Conservation (phyloP, 2,113 vertebrate species). For the Podiceps cristatus region DNA sequence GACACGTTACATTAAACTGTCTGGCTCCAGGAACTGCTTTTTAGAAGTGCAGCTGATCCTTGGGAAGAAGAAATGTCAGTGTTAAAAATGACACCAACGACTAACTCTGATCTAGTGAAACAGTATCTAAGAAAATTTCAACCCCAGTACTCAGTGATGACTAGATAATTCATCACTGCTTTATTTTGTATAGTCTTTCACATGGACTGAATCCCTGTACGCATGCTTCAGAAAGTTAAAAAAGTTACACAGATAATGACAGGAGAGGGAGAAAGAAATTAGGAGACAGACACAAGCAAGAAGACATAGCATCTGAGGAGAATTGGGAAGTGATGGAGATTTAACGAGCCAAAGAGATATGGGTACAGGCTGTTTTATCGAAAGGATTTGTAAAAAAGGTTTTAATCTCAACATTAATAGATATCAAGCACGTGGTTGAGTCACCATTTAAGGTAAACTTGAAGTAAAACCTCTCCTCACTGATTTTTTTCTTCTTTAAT, state of each 20-base stretch:
- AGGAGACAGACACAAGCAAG: background rate
- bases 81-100: conserved; percentile 10
- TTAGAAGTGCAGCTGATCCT: conserved; percentile 13
- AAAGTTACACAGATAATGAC: background rate
- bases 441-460: background rate
- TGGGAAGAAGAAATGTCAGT: conserved; percentile 35
- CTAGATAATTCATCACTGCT: conserved; percentile 10
- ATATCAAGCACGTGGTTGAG: background rate
- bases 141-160: background rate
- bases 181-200: background rate
- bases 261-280: background rate
- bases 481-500: background rate
- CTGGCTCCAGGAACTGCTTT: background rate
- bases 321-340: background rate
- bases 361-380: background rate
- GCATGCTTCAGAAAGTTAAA: background rate
- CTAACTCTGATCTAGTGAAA: conserved; percentile 10
- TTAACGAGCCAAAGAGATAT: background rate
- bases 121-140: conserved; percentile 5
- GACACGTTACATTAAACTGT: background rate
- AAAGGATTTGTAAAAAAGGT: background rate
- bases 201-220: background rate
- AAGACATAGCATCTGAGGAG: background rate
- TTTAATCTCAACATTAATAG: background rate
- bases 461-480: background rate